These are phyloP conservation scores for Lutraria rhynchaena DNA, from an alignment of 1,140 invertebrate genomes.

Conservation along the genomic window DNA sequence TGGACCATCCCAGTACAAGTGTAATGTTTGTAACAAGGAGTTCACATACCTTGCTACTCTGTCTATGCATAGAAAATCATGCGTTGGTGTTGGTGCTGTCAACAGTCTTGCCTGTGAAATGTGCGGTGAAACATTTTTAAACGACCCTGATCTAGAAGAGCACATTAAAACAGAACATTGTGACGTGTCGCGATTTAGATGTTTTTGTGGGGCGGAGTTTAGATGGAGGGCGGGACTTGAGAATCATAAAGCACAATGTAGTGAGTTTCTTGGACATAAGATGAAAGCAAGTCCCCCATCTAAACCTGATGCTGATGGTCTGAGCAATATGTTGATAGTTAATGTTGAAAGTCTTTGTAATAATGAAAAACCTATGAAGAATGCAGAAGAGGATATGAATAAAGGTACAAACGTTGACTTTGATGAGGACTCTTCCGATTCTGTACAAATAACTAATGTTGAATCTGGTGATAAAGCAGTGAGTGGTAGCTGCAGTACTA, in stretches of 20 bases:
- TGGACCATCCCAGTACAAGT: constrained; percentile 41
- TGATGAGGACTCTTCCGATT: constrained; percentile 35
- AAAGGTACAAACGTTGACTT: constrained; percentile 46
- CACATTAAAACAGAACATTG: constrained; percentile 36
- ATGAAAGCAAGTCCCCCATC: neutral
- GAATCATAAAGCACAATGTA: constrained; percentile 37
- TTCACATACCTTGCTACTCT: constrained; percentile 37
- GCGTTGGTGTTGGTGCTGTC: neutral
- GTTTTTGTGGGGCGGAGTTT: constrained; percentile 44
- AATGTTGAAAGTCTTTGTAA: constrained; percentile 42
- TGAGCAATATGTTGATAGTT: constrained; percentile 31
- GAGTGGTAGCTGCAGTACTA: neutral
- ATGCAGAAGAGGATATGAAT: constrained; percentile 4
- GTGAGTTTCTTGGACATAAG: neutral
- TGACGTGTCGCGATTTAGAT: constrained; percentile 39
- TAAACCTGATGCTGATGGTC: constrained; percentile 4
- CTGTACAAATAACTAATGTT: constrained; percentile 39
- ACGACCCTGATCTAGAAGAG: constrained; percentile 30
- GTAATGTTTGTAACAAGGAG: constrained; percentile 44
- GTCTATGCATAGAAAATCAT: constrained; percentile 40
- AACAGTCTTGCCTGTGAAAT: constrained; percentile 36
- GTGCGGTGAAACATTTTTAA: constrained; percentile 40
- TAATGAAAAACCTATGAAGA: neutral
- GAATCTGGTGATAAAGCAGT: constrained; percentile 10
- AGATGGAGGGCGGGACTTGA: constrained; percentile 24